phyloP scores from a whole-genome alignment of 2,888 invertebrate species.

The Scotopteryx bipunctaria region DNA sequence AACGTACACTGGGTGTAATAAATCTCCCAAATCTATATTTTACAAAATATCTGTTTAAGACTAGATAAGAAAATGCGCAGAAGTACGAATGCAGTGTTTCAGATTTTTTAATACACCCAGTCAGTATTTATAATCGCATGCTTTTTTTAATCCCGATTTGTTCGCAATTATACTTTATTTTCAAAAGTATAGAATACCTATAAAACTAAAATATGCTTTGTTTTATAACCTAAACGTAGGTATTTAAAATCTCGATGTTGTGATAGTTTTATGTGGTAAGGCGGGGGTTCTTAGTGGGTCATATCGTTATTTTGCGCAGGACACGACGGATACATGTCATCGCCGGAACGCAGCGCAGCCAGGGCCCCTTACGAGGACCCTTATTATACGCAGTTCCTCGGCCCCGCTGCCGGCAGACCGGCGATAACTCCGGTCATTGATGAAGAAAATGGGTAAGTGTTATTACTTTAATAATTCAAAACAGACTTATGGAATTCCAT shows the following conservation, averaged over 20 bases:
- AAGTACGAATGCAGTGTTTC: too few species aligned
- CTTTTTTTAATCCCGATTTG: too few species aligned
- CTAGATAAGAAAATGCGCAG: too few species aligned
- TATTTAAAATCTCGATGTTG: constrained; percentile 6
- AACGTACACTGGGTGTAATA: too few species aligned
- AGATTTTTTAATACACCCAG: too few species aligned
- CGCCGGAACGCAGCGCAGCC: constrained; percentile 90
- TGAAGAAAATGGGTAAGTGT: constrained; percentile 91
- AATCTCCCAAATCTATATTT: too few species aligned
- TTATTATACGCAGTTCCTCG: constrained; percentile 91
- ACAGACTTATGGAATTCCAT: background rate
- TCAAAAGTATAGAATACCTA: too few species aligned
- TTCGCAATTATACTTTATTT: too few species aligned
- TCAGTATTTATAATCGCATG: constrained; percentile 41
- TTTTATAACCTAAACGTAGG: background rate
- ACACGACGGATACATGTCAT: constrained; percentile 91
- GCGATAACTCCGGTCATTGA: constrained; percentile 95
- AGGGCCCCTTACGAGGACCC: constrained; percentile 92
- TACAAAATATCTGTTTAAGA: too few species aligned
- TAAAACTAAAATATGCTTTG: background rate
- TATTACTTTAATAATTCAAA: background rate
- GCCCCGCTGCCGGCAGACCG: constrained; percentile 85
- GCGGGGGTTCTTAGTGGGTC: background rate
- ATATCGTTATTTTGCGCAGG: constrained; percentile 43
- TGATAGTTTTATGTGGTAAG: background rate